Percentiles rank a stretch among this genome's conserved stretches.
Conservation (phyloP, 2,888 invertebrate genomes). For the Thymelicus lineola region DNA sequence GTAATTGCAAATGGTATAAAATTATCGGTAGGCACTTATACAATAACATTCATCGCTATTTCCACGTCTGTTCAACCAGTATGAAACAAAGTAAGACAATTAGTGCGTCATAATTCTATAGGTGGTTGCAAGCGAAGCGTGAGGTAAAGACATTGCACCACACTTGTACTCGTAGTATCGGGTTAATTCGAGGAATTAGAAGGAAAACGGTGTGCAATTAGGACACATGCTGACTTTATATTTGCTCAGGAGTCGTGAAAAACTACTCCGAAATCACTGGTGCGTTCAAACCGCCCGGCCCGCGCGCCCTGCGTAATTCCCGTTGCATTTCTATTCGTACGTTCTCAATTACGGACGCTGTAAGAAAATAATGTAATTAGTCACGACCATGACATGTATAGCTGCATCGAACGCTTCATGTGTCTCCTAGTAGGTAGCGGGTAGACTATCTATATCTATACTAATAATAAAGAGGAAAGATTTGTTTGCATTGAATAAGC, state of each 20-base stretch:
- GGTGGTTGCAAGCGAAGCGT: constrained; percentile 65
- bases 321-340: constrained; percentile 57
- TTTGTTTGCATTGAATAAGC: no score
- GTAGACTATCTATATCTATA: no score
- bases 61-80: constrained; percentile 35
- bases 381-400: constrained; percentile 28
- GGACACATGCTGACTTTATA: constrained; percentile 75
- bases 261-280: constrained; percentile 67
- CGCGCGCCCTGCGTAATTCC: constrained; percentile 57
- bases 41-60: constrained; percentile 37
- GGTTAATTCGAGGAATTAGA: constrained; percentile 66
- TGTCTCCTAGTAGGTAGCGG: neutral
- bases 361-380: constrained; percentile 36
- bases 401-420: constrained; percentile 9
- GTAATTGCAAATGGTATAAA: constrained; percentile 14
- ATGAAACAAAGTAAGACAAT: constrained; percentile 53
- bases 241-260: constrained; percentile 78
- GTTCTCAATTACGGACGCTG: constrained; percentile 38
- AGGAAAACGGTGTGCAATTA: constrained; percentile 59
- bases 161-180: constrained; percentile 57
- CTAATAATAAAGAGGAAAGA: no score
- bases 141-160: constrained; percentile 55
- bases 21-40: constrained; percentile 19
- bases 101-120: constrained; percentile 60
- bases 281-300: constrained; percentile 58